Base-by-base conservation (phyloP, 1,140 invertebrate species). In the Diorhabda sublineata region DNA sequence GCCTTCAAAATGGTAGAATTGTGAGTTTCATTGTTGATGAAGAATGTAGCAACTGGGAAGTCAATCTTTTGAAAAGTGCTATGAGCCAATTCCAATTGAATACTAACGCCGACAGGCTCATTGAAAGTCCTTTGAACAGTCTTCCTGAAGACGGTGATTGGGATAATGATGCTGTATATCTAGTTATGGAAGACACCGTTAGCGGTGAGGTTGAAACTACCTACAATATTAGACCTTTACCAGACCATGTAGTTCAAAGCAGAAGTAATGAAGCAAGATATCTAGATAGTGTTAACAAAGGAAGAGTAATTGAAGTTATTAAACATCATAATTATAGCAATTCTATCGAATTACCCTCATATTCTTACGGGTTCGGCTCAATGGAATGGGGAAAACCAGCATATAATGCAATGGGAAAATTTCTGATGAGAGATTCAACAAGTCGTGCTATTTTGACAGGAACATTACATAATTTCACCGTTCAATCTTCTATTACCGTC, bases 41-140 rank as follows among this genome's bases (percentile, higher is more conserved):
- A 47, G 75, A 82, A 42, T 67, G 87, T 2, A 77, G 84, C 3
- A 84, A 85, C 4, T 86, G 86, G 81, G 84, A 90, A 74, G 84
- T 89, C 44, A 92, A 91, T 77, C 80, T 91, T 57, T 77, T 91
- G 56, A 90, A 90, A 77, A 84, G 84, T 82, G 80, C 90, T 56
- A 80, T 87, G 9, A 85, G 87, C 75, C 85, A 89, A 71, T 78
- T 90, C 26, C 89, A 91, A 80, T 78, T 90, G 5, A 88, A 91
- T 74, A 81, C 84, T 1, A 76, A 82, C 64, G 85, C 80, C n/a
- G 74, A 82, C 68, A 4, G 56, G 7, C 42, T 60, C 2, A 42
- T 60, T 6, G 42, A 84, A 86, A 42, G 82, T 79, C 42, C 69
- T 76, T 3, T 73, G 83, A 58, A 86, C 86, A 73, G 84, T 82